Percentiles rank a stretch among this genome's conserved stretches.
Evolutionary conservation across 2,113 vertebrate species (phyloP).

Genomic region (Saguinus imperator): DNA sequence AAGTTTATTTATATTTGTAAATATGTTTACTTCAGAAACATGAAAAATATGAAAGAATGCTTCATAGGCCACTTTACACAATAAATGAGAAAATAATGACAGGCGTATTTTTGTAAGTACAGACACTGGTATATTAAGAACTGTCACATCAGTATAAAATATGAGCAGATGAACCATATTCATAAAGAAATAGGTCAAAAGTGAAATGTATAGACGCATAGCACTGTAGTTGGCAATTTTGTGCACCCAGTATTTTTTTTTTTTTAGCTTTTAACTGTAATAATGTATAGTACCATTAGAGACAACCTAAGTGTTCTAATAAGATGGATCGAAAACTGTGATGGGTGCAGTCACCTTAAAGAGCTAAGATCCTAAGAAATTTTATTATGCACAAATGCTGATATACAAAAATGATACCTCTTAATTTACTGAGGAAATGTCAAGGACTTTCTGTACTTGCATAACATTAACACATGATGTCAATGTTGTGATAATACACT

Average conservation of each 20-base stretch:
- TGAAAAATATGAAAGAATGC: not conserved
- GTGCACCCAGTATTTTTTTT: not conserved
- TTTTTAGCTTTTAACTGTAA: not conserved
- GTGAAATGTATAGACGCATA: not conserved
- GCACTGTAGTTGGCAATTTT: not conserved
- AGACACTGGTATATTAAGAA: not conserved
- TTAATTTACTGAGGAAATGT: not conserved
- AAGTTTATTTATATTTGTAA: not conserved
- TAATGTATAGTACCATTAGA: not conserved
- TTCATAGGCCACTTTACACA: not conserved
- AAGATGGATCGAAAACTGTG: not conserved
- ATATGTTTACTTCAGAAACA: not conserved
- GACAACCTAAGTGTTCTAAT: not conserved
- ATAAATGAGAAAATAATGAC: not conserved
- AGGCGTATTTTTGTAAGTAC: not conserved
- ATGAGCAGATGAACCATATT: not conserved
- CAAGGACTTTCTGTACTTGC: not conserved
- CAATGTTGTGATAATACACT: not conserved
- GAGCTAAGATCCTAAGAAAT: not conserved
- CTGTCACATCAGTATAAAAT: not conserved
- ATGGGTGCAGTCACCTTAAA: not conserved
- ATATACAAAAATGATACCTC: not conserved
- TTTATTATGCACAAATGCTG: not conserved
- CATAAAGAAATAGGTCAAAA: not conserved
- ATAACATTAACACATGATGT: not conserved